phyloP scores from a whole-genome alignment of 2,797 vertebrate genomes.

The Telmatherina bonti region DNA sequence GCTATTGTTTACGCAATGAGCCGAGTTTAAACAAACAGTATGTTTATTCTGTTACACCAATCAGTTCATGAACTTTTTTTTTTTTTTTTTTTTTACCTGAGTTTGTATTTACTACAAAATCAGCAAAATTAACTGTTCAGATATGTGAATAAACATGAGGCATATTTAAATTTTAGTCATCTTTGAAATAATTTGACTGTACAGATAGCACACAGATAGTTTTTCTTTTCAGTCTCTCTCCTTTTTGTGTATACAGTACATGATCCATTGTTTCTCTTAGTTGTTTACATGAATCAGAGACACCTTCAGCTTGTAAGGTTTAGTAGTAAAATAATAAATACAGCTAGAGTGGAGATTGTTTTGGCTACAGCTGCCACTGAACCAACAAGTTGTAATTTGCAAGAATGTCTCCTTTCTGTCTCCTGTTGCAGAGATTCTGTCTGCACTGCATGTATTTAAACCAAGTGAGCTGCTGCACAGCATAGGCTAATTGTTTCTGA shows the following conservation, averaged over 20 bases:
- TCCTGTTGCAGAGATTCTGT: conserved; percentile 15
- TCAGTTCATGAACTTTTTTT: conserved; percentile 3
- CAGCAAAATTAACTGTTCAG: conserved; percentile 1
- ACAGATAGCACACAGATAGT: conserved; percentile 4
- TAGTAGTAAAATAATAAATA: conserved; percentile 59
- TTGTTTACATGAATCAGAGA: conserved; percentile 38
- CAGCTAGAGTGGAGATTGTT: conserved; percentile 43
- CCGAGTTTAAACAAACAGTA: conserved; percentile 29
- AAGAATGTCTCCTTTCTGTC: conserved; percentile 43
- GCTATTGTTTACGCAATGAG: conserved; percentile 14
- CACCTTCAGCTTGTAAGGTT: conserved; percentile 27
- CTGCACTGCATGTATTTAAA: conserved; percentile 27
- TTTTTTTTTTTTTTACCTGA: conserved; percentile 8
- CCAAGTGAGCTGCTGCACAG: conserved; percentile 31
- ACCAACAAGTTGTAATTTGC: conserved; percentile 35
- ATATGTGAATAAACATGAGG: conserved; percentile 23
- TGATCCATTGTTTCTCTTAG: conserved; percentile 43
- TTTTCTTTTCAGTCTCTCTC: conserved; percentile 5
- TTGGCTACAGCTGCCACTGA: conserved; percentile 50
- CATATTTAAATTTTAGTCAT: conserved; percentile 21
- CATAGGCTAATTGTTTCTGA: conserved; percentile 47
- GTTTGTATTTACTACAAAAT: background rate
- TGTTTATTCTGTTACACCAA: conserved; percentile 16
- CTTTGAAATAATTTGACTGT: conserved; percentile 1
- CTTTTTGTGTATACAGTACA: conserved; percentile 13